phyloP scores from a whole-genome alignment of 1,140 invertebrate genomes.

The Watersipora subatra region DNA sequence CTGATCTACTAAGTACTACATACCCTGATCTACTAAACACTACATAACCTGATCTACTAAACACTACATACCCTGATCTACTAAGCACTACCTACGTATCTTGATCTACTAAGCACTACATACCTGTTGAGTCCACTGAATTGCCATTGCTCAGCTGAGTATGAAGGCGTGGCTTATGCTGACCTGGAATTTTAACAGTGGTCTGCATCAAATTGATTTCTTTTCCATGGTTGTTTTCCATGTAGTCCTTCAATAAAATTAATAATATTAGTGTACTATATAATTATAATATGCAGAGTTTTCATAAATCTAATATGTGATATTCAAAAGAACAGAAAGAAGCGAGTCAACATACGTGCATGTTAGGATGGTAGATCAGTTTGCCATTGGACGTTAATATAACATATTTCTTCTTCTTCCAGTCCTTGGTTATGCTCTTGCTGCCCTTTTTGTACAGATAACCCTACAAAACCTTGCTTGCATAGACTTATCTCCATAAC shows the following conservation, averaged over 20 bases:
- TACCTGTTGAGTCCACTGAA: not conserved
- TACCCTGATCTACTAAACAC: too few relatives aligned
- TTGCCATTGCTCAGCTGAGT: not conserved
- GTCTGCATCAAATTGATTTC: constrained; percentile 90
- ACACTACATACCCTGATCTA: too few relatives aligned
- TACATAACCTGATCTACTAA: too few relatives aligned
- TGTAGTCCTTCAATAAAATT: constrained; percentile 64
- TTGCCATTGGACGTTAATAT: constrained; percentile 82
- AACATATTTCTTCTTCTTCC: constrained; percentile 99
- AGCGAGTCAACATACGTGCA: constrained; percentile 61
- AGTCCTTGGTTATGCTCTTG: constrained; percentile 85
- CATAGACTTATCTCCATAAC: not conserved
- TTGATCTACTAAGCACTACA: too few relatives aligned
- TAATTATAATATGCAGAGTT: too few relatives aligned
- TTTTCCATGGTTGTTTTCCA: constrained; percentile 92
- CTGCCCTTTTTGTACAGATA: constrained; percentile 90
- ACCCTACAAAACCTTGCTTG: constrained; percentile 46
- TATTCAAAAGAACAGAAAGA: too few relatives aligned
- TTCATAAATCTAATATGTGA: too few relatives aligned
- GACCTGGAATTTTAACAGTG: constrained; percentile 88
- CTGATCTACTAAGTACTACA: too few relatives aligned
- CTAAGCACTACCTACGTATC: too few relatives aligned
- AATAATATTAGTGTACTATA: too few relatives aligned
- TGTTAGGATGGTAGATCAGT: constrained; percentile 85
- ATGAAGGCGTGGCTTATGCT: constrained; percentile 35